These are phyloP conservation scores for Octodon degus DNA, from an alignment of 2,113 vertebrate species.

Conservation along the genomic window DNA sequence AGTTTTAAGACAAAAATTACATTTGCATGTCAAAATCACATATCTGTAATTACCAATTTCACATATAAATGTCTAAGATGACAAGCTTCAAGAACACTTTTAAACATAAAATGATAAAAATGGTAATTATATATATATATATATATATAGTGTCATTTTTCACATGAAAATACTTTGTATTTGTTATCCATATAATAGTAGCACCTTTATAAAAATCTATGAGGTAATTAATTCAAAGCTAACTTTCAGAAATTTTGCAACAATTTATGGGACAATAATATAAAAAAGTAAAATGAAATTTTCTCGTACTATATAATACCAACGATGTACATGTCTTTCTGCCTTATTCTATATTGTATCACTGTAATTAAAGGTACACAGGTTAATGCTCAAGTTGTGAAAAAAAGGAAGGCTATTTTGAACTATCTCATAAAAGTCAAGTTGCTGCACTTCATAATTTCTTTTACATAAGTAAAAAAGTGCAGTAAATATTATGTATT, in stretches of 20 bases:
- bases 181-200: constrained; percentile 35
- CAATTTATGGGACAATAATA: neutral
- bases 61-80: constrained; percentile 16
- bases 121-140: neutral
- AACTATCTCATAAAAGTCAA: neutral
- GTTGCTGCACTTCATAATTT: constrained; percentile 18
- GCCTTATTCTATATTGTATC: neutral
- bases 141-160: constrained; percentile 26
- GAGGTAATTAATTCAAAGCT: neutral
- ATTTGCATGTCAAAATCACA: neutral
- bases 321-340: neutral
- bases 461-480: neutral
- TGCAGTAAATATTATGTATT: neutral
- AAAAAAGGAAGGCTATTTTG: neutral
- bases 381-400: neutral
- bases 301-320: neutral
- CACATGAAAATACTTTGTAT: neutral
- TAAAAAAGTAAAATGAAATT: neutral
- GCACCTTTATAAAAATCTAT: constrained; percentile 23
- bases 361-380: neutral
- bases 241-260: neutral
- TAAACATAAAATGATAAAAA: neutral
- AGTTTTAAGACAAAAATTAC: neutral
- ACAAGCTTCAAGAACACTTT: constrained; percentile 6
- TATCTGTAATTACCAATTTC: neutral